Percentiles rank a stretch among this genome's conserved stretches.
These are phyloP conservation scores for Lasioglossum albipes DNA, from an alignment of 1,140 invertebrate species.

Conservation along the genomic window DNA sequence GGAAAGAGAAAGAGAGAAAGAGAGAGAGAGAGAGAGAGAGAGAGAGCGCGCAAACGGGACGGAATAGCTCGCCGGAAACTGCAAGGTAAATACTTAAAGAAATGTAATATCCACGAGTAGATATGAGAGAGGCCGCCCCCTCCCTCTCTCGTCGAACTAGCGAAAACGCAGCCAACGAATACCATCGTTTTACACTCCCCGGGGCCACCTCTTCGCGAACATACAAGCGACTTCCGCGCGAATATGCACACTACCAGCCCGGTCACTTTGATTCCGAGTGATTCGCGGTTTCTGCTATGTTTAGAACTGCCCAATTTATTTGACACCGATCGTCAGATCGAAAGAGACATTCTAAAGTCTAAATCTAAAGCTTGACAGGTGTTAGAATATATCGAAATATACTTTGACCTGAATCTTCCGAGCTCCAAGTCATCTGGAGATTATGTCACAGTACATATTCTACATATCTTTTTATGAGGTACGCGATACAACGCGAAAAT, in stretches of 20 bases:
- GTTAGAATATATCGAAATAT: too few species aligned
- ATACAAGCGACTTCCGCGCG: background rate
- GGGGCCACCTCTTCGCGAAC: slow-evolving; percentile 26
- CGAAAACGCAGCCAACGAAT: slow-evolving; percentile 46
- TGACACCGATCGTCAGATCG: background rate
- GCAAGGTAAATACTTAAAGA: slow-evolving; percentile 62
- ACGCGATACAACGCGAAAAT: too few species aligned
- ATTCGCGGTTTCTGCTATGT: background rate
- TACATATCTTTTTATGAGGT: too few species aligned
- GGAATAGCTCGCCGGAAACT: slow-evolving; percentile 37
- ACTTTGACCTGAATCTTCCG: too few species aligned
- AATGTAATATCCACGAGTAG: slow-evolving; percentile 58
- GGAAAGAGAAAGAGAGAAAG: background rate
- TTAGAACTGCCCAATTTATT: slow-evolving; percentile 12
- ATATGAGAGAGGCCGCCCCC: slow-evolving; percentile 29
- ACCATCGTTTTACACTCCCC: slow-evolving; percentile 37
- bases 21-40: too few species aligned
- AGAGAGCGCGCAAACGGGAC: background rate
- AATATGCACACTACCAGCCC: background rate
- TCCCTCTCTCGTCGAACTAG: slow-evolving; percentile 41
- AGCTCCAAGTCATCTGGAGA: too few species aligned
- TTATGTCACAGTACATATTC: too few species aligned
- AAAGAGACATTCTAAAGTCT: too few species aligned
- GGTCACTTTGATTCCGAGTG: slow-evolving; percentile 26
- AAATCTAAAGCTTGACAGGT: too few species aligned